Evolutionary conservation across 1,140 invertebrate genomes (phyloP).

Genomic region (Uloborus diversus): DNA sequence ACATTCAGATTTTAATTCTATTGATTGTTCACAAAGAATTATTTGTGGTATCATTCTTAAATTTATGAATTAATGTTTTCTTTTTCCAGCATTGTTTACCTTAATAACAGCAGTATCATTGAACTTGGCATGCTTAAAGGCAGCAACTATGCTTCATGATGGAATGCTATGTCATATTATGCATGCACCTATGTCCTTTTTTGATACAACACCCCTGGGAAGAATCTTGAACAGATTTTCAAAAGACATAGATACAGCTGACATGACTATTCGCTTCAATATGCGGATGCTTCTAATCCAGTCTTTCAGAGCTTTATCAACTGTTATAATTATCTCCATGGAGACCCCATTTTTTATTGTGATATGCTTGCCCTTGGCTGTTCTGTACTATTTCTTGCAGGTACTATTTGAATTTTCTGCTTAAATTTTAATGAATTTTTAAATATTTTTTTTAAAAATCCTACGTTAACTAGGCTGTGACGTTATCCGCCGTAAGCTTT

Average conservation of each 20-base stretch:
- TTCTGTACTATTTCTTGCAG: slow-evolving; percentile 89
- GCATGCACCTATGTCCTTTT: slow-evolving; percentile 73
- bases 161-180: slow-evolving; percentile 79
- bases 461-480: too few relatives aligned
- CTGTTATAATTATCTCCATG: slow-evolving; percentile 76
- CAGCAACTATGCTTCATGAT: slow-evolving; percentile 78
- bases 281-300: slow-evolving; percentile 66
- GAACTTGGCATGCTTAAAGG: slow-evolving; percentile 70
- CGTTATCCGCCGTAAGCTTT: too few relatives aligned
- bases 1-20: too few relatives aligned
- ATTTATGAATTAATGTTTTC: not conserved
- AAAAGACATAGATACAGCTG: slow-evolving; percentile 68
- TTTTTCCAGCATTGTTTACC: slow-evolving; percentile 54
- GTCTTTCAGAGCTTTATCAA: slow-evolving; percentile 79
- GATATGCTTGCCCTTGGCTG: slow-evolving; percentile 83
- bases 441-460: too few relatives aligned
- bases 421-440: too few relatives aligned
- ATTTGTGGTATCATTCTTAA: not conserved
- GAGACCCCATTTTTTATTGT: slow-evolving; percentile 83
- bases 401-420: too few relatives aligned
- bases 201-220: slow-evolving; percentile 74
- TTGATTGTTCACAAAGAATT: not conserved
- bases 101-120: slow-evolving; percentile 60
- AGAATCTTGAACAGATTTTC: slow-evolving; percentile 76
- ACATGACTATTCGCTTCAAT: slow-evolving; percentile 68